Conservation (phyloP, 2,113 vertebrate species). For the Thymallus thymallus region DNA sequence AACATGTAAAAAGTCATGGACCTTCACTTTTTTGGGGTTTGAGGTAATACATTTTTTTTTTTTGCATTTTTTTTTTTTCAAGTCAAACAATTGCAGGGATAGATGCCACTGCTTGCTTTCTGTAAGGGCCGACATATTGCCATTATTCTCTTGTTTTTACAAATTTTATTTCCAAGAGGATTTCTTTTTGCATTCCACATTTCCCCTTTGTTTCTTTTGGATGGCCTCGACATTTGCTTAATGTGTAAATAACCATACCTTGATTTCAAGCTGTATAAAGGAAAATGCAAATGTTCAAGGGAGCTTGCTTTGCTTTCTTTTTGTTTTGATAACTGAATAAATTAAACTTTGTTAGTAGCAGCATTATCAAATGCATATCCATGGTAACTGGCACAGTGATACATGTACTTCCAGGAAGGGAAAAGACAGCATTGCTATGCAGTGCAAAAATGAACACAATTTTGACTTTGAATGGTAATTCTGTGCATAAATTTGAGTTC, state of each 20-base stretch:
- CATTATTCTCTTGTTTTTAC: constrained; percentile 78
- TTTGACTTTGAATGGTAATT: constrained; percentile 54
- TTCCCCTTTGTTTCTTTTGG: constrained; percentile 60
- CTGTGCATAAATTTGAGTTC: constrained; percentile 58
- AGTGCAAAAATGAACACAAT: constrained; percentile 61
- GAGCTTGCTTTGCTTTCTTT: constrained; percentile 67
- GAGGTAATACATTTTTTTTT: constrained; percentile 44
- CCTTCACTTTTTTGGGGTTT: constrained; percentile 45
- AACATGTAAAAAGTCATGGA: constrained; percentile 53
- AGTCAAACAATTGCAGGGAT: constrained; percentile 84
- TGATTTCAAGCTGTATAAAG: constrained; percentile 66
- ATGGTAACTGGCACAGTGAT: constrained; percentile 53
- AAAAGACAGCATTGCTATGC: constrained; percentile 68
- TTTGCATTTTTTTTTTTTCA: constrained; percentile 73
- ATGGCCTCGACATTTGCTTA: constrained; percentile 60
- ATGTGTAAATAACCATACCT: constrained; percentile 69
- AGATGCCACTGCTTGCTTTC: constrained; percentile 80
- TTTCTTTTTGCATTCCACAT: constrained; percentile 76
- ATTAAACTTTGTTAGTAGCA: constrained; percentile 62
- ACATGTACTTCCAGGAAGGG: constrained; percentile 65
- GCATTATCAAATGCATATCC: constrained; percentile 47
- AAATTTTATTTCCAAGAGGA: constrained; percentile 76
- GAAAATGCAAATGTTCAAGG: constrained; percentile 72
- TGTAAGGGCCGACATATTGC: constrained; percentile 88
- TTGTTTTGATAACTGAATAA: constrained; percentile 53